Evolutionary conservation across 2,113 vertebrate genomes (phyloP).

Genomic region (Pycnonotus jocosus): DNA sequence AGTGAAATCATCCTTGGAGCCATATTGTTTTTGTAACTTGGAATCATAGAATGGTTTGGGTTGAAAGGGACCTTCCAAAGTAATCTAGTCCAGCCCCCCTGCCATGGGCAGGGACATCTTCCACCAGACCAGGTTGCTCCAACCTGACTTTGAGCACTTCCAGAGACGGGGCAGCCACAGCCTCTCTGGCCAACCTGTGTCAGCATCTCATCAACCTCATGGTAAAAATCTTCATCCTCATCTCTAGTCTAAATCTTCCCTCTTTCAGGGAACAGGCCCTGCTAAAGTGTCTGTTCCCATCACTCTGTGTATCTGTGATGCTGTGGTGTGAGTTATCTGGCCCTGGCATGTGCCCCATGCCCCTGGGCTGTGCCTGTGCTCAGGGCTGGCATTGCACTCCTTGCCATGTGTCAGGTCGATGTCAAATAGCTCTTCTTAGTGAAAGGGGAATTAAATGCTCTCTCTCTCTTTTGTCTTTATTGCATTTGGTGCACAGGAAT

Average conservation of each 20-base stretch:
- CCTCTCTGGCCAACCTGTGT: background rate
- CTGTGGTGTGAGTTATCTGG: background rate
- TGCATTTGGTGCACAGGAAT: background rate
- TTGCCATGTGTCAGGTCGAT: background rate
- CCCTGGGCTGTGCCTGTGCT: background rate
- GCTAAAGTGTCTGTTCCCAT: background rate
- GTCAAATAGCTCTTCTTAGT: background rate
- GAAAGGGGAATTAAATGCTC: background rate
- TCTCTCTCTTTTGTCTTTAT: background rate
- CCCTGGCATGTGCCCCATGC: background rate
- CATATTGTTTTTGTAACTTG: background rate
- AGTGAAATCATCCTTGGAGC: background rate
- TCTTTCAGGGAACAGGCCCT: background rate
- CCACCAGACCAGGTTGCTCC: background rate
- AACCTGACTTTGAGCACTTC: background rate
- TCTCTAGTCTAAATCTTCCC: background rate
- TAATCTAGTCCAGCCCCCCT: background rate
- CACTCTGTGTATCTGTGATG: background rate
- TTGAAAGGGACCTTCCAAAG: background rate
- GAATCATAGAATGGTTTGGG: accelerated
- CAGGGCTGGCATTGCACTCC: background rate
- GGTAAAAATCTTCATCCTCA: background rate
- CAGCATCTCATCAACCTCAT: background rate
- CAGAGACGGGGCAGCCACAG: background rate
- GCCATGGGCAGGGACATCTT: background rate